These are phyloP conservation scores for Cheilosia vernalis DNA, from an alignment of 2,888 invertebrate species.

Conservation along the genomic window DNA sequence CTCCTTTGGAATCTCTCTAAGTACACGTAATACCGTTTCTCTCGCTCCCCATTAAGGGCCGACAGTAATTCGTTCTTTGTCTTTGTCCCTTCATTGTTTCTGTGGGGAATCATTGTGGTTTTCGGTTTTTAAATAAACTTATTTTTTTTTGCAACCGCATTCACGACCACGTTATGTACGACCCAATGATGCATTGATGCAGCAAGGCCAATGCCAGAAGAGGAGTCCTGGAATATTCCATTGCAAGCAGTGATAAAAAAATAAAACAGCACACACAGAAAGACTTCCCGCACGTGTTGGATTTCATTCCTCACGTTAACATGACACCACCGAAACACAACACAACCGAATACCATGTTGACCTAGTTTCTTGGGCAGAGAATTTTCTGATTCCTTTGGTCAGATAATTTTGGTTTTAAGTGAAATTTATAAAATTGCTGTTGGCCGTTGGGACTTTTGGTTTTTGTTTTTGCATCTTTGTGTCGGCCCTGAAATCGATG, in stretches of 20 bases:
- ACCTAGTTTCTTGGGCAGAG: slow-evolving; percentile 60
- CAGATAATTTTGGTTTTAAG: slow-evolving; percentile 67
- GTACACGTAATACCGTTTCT: slow-evolving; percentile 16
- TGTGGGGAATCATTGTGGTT: slow-evolving; percentile 43
- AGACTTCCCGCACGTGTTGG: slow-evolving; percentile 58
- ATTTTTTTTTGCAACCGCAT: slow-evolving; percentile 19
- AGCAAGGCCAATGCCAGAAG: slow-evolving; percentile 65
- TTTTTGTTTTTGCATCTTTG: slow-evolving; percentile 6
- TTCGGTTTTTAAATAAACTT: slow-evolving; percentile 43
- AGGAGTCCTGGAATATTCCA: slow-evolving; percentile 46
- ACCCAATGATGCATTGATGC: slow-evolving; percentile 24
- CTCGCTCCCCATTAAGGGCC: slow-evolving; percentile 34
- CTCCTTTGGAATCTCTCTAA: slow-evolving; percentile 20
- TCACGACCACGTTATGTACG: neutral
- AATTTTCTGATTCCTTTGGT: slow-evolving; percentile 64
- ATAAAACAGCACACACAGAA: neutral
- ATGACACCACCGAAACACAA: slow-evolving; percentile 63
- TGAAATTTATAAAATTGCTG: slow-evolving; percentile 70
- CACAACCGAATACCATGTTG: slow-evolving; percentile 64
- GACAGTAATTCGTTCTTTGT: slow-evolving; percentile 12
- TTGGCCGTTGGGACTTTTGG: slow-evolving; percentile 57
- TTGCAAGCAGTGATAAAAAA: neutral
- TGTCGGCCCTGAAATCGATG: slow-evolving; percentile 51
- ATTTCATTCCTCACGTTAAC: slow-evolving; percentile 74
- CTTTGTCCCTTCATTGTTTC: slow-evolving; percentile 30